These are phyloP conservation scores for Oreohelix idahoensis DNA, from an alignment of 1,140 invertebrate genomes.

Conservation along the genomic window DNA sequence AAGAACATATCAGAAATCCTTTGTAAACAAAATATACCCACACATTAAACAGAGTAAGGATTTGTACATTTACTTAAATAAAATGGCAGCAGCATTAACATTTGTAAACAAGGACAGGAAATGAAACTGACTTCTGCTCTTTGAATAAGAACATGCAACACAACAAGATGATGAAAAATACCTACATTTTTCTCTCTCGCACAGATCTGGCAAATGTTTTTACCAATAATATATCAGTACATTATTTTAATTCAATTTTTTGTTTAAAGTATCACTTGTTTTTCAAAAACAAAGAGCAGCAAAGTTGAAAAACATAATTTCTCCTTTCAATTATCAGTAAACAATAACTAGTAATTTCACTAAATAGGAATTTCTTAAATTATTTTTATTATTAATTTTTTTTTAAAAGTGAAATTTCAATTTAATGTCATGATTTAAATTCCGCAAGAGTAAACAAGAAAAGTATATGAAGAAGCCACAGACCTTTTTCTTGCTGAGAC, in stretches of 20 bases:
- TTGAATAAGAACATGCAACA: slow-evolving; percentile 11
- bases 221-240: neutral
- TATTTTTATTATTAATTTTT: no score
- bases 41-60: no score
- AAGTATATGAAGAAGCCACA: neutral
- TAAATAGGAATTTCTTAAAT: no score
- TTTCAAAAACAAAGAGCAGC: no score
- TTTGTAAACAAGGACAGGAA: neutral
- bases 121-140: neutral
- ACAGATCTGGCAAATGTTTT: neutral
- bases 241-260: no score
- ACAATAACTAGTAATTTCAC: no score
- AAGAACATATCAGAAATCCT: no score
- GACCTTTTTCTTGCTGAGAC: slow-evolving; percentile 52
- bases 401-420: neutral
- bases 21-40: no score
- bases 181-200: slow-evolving; percentile 4
- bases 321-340: no score
- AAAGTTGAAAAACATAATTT: no score
- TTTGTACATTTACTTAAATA: neutral
- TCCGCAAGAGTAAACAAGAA: neutral
- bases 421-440: neutral
- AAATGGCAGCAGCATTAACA: neutral
- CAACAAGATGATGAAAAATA: neutral
- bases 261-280: no score